Evolutionary conservation across 1,140 invertebrate species (phyloP).

Genomic region (Phortica variegata): DNA sequence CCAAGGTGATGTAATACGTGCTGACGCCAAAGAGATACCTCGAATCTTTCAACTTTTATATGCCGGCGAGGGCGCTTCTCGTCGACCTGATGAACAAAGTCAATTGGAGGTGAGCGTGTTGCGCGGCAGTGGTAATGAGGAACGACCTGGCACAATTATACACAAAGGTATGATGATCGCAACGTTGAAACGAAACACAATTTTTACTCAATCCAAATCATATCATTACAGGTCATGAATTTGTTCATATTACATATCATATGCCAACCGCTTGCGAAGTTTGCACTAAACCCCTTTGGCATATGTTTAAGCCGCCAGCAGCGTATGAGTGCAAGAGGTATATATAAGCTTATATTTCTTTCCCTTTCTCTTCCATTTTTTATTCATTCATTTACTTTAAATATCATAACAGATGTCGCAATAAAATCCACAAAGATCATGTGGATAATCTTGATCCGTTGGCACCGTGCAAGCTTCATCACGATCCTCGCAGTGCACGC

Average conservation of each 20-base stretch:
- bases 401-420: constrained; percentile 73
- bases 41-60: constrained; percentile 97
- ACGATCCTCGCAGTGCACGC: constrained; percentile 89
- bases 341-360: constrained; percentile 28
- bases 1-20: constrained; percentile 97
- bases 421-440: constrained; percentile 96
- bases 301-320: constrained; percentile 94
- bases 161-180: constrained; percentile 65
- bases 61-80: constrained; percentile 89
- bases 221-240: constrained; percentile 86
- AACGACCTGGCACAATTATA: constrained; percentile 72
- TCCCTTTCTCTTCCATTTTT: too few species aligned
- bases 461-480: constrained; percentile 89
- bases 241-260: constrained; percentile 93
- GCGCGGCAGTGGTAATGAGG: constrained; percentile 63
- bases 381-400: neutral
- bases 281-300: constrained; percentile 94
- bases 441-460: constrained; percentile 80
- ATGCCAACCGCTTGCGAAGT: constrained; percentile 98
- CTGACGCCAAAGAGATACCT: constrained; percentile 97
- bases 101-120: constrained; percentile 58
- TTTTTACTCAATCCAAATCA: too few species aligned
- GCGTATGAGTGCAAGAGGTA: constrained; percentile 93
- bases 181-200: neutral
- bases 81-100: constrained; percentile 73